A percentile compares a stretch with the other conserved stretches of the same genome.
Evolutionary conservation across 2,113 vertebrate genomes (phyloP).

Genomic region (Pantherophis guttatus): DNA sequence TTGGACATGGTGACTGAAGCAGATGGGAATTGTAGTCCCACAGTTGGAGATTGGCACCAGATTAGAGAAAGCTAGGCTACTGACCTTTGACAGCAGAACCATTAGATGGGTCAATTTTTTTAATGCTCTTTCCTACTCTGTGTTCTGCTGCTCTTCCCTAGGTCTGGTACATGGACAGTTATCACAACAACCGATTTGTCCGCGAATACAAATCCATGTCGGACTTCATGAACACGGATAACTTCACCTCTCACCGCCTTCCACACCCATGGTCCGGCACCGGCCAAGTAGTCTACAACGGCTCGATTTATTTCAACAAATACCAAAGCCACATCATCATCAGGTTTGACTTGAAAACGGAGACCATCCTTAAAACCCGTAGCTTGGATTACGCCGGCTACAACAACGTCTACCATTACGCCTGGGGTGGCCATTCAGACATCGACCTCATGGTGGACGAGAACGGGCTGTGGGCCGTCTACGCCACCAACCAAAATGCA

Average conservation of each 20-base stretch:
- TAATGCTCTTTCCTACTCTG: not conserved
- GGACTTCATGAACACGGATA: slow-evolving; percentile 94
- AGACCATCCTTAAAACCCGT: slow-evolving; percentile 89
- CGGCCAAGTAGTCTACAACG: slow-evolving; percentile 97
- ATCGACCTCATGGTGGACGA: slow-evolving; percentile 99
- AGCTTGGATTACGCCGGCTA: slow-evolving; percentile 93
- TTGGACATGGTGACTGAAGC: not conserved
- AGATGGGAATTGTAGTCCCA: not conserved
- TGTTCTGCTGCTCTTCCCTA: slow-evolving; percentile 38
- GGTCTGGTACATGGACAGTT: slow-evolving; percentile 99
- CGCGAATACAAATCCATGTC: slow-evolving; percentile 93
- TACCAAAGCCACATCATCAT: slow-evolving; percentile 98
- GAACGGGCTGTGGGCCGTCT: slow-evolving; percentile 93
- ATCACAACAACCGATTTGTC: slow-evolving; percentile 98
- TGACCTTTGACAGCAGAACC: not conserved
- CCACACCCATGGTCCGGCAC: slow-evolving; percentile 98
- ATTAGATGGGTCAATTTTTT: not conserved
- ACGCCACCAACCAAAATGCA: slow-evolving; percentile 97
- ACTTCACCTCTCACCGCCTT: slow-evolving; percentile 96
- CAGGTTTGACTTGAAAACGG: slow-evolving; percentile 92
- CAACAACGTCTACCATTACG: slow-evolving; percentile 97
- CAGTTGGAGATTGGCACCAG: not conserved
- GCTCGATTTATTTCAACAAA: slow-evolving; percentile 98
- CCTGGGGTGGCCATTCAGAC: slow-evolving; percentile 97
- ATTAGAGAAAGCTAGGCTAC: not conserved